Evolutionary conservation across 2,113 vertebrate genomes (phyloP).

Genomic region (Himantopus leucocephalus): DNA sequence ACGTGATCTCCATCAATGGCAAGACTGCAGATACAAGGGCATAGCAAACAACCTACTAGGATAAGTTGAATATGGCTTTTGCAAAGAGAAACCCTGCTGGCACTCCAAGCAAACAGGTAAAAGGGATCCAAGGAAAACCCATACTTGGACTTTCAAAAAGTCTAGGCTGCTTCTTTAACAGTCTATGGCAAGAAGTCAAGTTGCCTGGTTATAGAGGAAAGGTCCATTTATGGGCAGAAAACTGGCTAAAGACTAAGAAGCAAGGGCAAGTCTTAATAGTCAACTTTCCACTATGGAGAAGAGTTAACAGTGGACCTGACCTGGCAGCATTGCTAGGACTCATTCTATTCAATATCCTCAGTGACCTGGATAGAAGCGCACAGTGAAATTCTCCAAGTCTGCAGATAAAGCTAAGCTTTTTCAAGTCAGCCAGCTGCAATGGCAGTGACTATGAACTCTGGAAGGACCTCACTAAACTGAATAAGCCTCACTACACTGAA

Average conservation of each 20-base stretch:
- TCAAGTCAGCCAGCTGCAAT: background rate
- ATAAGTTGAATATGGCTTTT: background rate
- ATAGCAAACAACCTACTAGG: background rate
- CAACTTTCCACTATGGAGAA: background rate
- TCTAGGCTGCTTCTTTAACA: background rate
- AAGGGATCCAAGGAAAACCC: conserved; percentile 6
- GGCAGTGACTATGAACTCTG: background rate
- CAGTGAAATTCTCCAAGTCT: background rate
- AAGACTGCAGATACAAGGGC: background rate
- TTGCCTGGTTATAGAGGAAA: background rate
- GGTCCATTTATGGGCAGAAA: background rate
- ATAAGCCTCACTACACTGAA: no score
- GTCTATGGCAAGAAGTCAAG: background rate
- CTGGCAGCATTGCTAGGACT: background rate
- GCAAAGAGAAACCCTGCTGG: background rate
- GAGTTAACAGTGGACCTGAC: background rate
- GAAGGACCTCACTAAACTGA: background rate
- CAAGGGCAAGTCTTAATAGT: background rate
- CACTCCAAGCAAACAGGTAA: background rate
- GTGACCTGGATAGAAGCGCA: background rate
- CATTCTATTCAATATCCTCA: background rate
- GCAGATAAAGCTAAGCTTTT: background rate
- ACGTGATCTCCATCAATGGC: background rate
- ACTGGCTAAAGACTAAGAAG: background rate
- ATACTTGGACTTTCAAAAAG: background rate